Base-by-base conservation (phyloP, 2,888 invertebrate genomes). In the Gastrophysa polygoni region DNA sequence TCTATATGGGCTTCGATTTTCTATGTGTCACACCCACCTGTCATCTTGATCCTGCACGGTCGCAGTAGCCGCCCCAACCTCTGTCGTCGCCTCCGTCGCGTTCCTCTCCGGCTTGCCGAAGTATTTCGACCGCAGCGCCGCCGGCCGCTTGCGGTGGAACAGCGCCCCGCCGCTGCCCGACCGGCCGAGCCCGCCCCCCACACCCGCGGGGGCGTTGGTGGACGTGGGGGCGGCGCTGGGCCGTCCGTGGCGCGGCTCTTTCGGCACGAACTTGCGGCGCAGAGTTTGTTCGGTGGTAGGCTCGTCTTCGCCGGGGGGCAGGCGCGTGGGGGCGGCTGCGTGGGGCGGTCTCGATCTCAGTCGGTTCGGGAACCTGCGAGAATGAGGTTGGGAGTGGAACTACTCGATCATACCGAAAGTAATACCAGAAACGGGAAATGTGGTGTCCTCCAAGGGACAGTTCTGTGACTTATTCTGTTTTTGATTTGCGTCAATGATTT, bases 351-450 rank as follows among this genome's bases (percentile, higher is more conserved):
- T 75, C n/a, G 66, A 66, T 69, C 85, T 81, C 7, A 75, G 69
- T 73, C 87, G 80, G 56, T 82, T 83, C 1, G 86, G 84, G 59
- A 66, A 70, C 48, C 70, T 68, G 51, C 14, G 59, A 58, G 44
- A n/a, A n/a, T n/a, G n/a, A n/a, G n/a, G n/a, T n/a, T n/a, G n/a
- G n/a, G n/a, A n/a, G n/a, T n/a, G n/a, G n/a, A n/a, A n/a, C n/a
- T n/a, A n/a, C n/a, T n/a, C n/a, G n/a, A n/a, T n/a, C n/a, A n/a
- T n/a, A n/a, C n/a, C n/a, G n/a, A n/a, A 24, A 24, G 24, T 24
- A 24, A 24, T 24, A 24, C 7, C 24, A 24, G 24, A 24, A 24
- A 24, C 24, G 24, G 7, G 24, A 24, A 24, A 24, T 24, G 24
- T 24, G 24, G 24, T 24, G 24, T 3, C 7, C 24, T 7, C 7